Base-by-base conservation (phyloP, 2,113 vertebrate genomes). In the Cyanoderma ruficeps region DNA sequence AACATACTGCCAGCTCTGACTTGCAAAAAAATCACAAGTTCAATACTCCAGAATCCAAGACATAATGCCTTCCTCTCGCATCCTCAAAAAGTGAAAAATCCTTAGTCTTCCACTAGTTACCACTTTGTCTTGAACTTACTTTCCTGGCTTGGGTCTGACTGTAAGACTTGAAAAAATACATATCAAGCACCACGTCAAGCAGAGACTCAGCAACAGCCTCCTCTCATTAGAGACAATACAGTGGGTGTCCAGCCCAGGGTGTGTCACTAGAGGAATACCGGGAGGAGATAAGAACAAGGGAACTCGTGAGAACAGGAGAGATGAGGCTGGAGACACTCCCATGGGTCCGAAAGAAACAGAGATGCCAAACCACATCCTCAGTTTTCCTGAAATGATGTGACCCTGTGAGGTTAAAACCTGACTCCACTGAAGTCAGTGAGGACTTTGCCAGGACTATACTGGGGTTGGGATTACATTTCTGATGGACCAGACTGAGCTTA, bases 301-400 rank as follows among this genome's bases (percentile, higher is more conserved):
- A 70, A 37, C 8, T n/a, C 5, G 1, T 19, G 35, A 70, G n/a
- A 74, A 27, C 25, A 83, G n/a, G 11, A 10, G 35, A 64, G 25
- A 17, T 13, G 9, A 86, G 10, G 31, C 46, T 1, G 1, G 33
- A 85, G 75, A 79, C 5, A 3, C 11, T 35, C 10, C 0, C 1
- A 11, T 50, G 52, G 5, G 6, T 71, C 20, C 8, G 6, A 83
- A 39, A 52, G 35, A 72, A 80, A 56, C 17, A 37, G 35, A 53
- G 49, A 24, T 16, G 27, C 24, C 15, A n/a, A 65, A 25, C 10
- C 28, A 81, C 46, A 74, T 16, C 20, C 9, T 57, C 39, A 30
- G 46, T 52, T 89, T 47, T 91, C 49, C 55, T 91, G 41, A 80
- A 52, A 27, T 39, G 2, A 16, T 42, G 8, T 75, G 44, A 37